Percentiles rank a stretch among this genome's conserved stretches.
These are phyloP conservation scores for Drosophila teissieri DNA, from an alignment of 1,140 invertebrate genomes.

Conservation along the genomic window DNA sequence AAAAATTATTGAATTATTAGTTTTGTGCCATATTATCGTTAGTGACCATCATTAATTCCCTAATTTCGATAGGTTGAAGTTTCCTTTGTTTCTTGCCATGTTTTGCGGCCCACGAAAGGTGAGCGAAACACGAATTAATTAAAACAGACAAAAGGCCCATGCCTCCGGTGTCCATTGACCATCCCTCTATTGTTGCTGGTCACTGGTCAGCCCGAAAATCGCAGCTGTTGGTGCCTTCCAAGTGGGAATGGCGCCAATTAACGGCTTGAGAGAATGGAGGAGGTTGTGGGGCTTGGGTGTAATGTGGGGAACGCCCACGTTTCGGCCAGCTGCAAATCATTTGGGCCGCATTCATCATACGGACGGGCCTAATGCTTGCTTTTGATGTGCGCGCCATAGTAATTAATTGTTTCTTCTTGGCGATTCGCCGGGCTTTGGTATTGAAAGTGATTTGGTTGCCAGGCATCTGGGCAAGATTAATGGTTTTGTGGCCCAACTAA, in stretches of 20 bases:
- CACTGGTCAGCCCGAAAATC: slow-evolving; percentile 25
- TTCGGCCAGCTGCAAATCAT: slow-evolving; percentile 63
- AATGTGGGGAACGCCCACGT: slow-evolving; percentile 11
- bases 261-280: slow-evolving; percentile 26
- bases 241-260: slow-evolving; percentile 61
- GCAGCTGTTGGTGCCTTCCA: slow-evolving; percentile 54
- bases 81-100: slow-evolving; percentile 30
- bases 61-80: slow-evolving; percentile 32
- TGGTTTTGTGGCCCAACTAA: slow-evolving; percentile 30
- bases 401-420: slow-evolving; percentile 76
- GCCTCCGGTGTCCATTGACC: slow-evolving; percentile 13
- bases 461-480: slow-evolving; percentile 69
- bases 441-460: slow-evolving; percentile 60
- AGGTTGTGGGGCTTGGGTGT: slow-evolving; percentile 1
- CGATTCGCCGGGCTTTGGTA: slow-evolving; percentile 23
- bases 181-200: slow-evolving; percentile 47
- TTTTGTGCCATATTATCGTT: slow-evolving; percentile 6
- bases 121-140: slow-evolving; percentile 79
- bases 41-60: slow-evolving; percentile 28
- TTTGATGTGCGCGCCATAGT: slow-evolving; percentile 75
- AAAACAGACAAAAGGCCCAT: slow-evolving; percentile 63
- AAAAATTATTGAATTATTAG: slow-evolving; percentile 23
- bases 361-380: slow-evolving; percentile 67
- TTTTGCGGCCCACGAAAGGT: slow-evolving; percentile 52
- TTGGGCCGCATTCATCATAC: slow-evolving; percentile 79